Evolutionary conservation across 2,888 invertebrate species (phyloP).

Genomic region (Drosophila atroscutellata): DNA sequence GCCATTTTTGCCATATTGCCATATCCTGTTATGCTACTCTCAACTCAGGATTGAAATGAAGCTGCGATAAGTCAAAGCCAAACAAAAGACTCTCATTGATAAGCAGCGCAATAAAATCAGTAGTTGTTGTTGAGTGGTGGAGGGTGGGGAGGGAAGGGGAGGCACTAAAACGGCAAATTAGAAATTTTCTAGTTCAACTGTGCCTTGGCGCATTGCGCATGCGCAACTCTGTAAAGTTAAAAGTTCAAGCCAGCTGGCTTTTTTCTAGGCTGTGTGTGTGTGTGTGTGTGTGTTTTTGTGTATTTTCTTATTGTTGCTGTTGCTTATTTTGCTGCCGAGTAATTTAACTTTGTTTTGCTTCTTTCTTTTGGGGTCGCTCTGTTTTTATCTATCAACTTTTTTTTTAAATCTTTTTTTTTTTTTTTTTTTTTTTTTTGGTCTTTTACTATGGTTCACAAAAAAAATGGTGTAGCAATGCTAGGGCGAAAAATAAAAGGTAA

Average conservation of each 20-base stretch:
- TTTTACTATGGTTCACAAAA: conserved; percentile 55
- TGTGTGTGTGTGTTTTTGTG: conserved; percentile 3
- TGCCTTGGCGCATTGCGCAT: conserved; percentile 35
- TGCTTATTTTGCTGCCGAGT: conserved; percentile 33
- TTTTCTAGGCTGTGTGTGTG: conserved; percentile 2
- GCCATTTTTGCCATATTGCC: conserved; percentile 6
- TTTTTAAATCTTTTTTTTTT: conserved; percentile 5
- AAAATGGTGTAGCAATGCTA: conserved; percentile 51
- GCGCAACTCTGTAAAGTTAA: conserved; percentile 44
- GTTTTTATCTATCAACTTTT: conserved; percentile 26
- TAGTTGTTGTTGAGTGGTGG: not conserved
- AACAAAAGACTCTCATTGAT: not conserved
- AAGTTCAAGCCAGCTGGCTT: conserved; percentile 47
- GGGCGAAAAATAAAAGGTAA: conserved; percentile 23
- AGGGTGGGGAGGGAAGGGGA: not conserved
- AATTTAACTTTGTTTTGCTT: conserved; percentile 55
- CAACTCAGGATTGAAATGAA: conserved; percentile 16
- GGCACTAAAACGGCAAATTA: conserved; percentile 15
- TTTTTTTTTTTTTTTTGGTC: conserved; percentile 25
- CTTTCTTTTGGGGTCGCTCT: conserved; percentile 51
- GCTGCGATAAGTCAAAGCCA: not conserved
- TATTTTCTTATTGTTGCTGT: conserved; percentile 16
- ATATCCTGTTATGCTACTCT: conserved; percentile 16
- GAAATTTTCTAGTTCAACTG: conserved; percentile 19
- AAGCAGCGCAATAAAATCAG: not conserved